Conservation (phyloP, 2,797 vertebrate species). For the Hozukius guyotensis region DNA sequence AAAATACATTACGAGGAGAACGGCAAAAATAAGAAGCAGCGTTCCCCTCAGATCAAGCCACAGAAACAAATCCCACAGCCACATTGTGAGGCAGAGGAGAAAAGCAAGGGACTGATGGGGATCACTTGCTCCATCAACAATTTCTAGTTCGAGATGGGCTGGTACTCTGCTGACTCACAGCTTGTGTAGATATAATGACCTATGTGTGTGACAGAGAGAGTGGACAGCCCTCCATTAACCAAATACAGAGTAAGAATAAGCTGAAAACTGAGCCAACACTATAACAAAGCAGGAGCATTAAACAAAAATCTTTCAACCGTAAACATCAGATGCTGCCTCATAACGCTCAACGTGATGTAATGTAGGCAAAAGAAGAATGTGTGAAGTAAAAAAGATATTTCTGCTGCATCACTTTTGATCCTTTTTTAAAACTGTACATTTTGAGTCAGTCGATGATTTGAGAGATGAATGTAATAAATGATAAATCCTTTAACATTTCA, state of each 20-base stretch:
- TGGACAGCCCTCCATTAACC: not conserved
- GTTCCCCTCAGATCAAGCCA: constrained; percentile 56
- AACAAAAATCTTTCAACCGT: not conserved
- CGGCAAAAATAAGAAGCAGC: constrained; percentile 60
- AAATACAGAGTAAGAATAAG: not conserved
- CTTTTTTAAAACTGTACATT: not conserved
- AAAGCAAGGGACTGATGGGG: not conserved
- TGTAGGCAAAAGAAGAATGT: too few species aligned
- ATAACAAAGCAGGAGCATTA: not conserved
- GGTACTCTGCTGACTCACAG: constrained; percentile 48
- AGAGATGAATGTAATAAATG: not conserved
- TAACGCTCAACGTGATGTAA: not conserved
- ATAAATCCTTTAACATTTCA: not conserved
- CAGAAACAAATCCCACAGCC: constrained; percentile 40
- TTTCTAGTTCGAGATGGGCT: constrained; percentile 25
- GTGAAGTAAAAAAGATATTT: too few species aligned
- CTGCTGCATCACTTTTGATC: too few species aligned
- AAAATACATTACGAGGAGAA: constrained; percentile 74
- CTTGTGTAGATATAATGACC: constrained; percentile 4
- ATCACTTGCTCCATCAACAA: constrained; percentile 14
- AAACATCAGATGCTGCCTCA: not conserved
- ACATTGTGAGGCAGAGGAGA: constrained; percentile 59
- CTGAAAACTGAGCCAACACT: not conserved
- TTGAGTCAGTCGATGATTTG: too few species aligned
- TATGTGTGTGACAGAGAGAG: not conserved